phyloP scores from a whole-genome alignment of 2,888 invertebrate species.

The Drepanosiphum platanoidis region DNA sequence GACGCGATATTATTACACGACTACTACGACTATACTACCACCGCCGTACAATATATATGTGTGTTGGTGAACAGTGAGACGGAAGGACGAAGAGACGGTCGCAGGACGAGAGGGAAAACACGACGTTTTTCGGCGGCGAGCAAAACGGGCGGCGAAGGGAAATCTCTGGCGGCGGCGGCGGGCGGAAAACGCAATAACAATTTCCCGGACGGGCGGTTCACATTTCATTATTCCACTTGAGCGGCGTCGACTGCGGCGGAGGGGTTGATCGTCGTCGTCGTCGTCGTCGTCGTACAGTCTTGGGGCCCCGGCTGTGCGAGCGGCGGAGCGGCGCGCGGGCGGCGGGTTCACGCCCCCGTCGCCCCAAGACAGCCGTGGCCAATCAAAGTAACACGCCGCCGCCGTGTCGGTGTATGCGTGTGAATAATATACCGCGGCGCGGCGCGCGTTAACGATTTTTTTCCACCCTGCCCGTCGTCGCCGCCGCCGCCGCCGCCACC shows the following conservation, averaged over 20 bases:
- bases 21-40: neutral
- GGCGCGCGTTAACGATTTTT: slow-evolving; percentile 60
- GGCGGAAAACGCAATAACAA: slow-evolving; percentile 60
- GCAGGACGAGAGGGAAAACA: slow-evolving; percentile 31
- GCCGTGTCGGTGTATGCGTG: slow-evolving; percentile 61
- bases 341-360: slow-evolving; percentile 59
- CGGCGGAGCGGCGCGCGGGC: slow-evolving; percentile 24
- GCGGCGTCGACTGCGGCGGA: slow-evolving; percentile 26
- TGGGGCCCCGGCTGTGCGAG: neutral
- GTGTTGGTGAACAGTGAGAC: neutral
- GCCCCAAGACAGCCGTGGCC: slow-evolving; percentile 61
- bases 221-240: slow-evolving; percentile 61
- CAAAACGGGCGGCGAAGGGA: slow-evolving; percentile 41
- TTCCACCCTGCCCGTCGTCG: neutral
- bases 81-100: neutral
- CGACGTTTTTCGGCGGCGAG: slow-evolving; percentile 58
- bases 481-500: neutral
- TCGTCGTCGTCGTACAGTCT: slow-evolving; percentile 32
- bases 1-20: slow-evolving; percentile 60
- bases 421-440: slow-evolving; percentile 56
- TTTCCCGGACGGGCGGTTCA: slow-evolving; percentile 62
- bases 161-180: slow-evolving; percentile 52
- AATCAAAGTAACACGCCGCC: slow-evolving; percentile 59
- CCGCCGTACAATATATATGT: neutral
- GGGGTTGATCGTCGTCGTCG: slow-evolving; percentile 31